Evolutionary conservation across 1,140 invertebrate genomes (phyloP), one percentile per base, ranked within the genome.

Genomic region (Gonioctena quinquepunctata): DNA sequence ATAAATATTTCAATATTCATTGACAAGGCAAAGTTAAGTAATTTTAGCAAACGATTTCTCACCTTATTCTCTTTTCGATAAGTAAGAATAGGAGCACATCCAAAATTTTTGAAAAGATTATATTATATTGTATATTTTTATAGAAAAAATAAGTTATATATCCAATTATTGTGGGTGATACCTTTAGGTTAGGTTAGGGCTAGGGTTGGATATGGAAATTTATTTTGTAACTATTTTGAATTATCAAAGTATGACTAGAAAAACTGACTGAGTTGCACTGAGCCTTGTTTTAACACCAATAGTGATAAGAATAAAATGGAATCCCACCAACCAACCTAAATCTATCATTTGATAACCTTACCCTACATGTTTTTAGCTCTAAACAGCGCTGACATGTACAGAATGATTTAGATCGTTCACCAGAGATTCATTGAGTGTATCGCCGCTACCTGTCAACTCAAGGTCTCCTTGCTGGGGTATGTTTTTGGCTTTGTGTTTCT

Each of bases 381-480:
- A 82, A 5, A 82, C 81, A 2, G 80, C 78, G 75, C 81, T 82
- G 19, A 82, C 79, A 52, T 81, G 80, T 11, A 81, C 77, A 19
- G 79, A 68, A 66, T 75, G 76, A 68, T 76, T 73, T 16, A 52
- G 54, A 60, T 79, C 78, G 26, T 66, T 76, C 2, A 59, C 22
- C 1, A 71, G 60, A 23, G 49, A 28, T 19, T 79, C 77, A 2
- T 62, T 25, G 18, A 69, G 19, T 23, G 68, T 62, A 49, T 74
- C 77, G 70, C 71, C 61, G 71, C 28, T 48, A 19, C 71, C 25
- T n/a, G 50, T 52, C 64, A 77, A 42, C 50, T 71, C 74, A 25
- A 72, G 59, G 27, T 78, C 72, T 6, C 68, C 64, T 70, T 70
- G 74, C 4, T 16, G 25, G 16, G 56, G 28, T 49, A 71, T 77